Evolutionary conservation across 1,140 invertebrate species (phyloP), one percentile per base, ranked within the genome.

Genomic region (Habropoda laboriosa): DNA sequence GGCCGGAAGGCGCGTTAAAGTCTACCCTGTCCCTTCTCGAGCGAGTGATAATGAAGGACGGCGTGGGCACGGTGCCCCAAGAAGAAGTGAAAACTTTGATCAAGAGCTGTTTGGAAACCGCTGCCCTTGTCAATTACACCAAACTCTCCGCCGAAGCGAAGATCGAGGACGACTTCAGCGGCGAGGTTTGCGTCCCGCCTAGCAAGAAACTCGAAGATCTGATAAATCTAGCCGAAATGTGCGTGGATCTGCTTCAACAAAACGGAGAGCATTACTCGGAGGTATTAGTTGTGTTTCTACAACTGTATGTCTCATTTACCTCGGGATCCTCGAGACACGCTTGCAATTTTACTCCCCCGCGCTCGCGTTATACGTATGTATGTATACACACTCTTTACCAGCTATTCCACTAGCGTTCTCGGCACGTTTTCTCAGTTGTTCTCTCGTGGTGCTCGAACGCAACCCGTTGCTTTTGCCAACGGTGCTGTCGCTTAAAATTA

Each of bases 191-290:
- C 89, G 96, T 96, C 53, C 95, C 97, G 60, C 96, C 97, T 3
- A 95, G 95, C 53, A 97, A 97, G 93, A 98, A 99, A 91, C 94
- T 99, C 21, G 98, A 99, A 91, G 98, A 99, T 92, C 95, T 99
- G 24, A 99, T 99, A 89, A 98, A 98, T 91, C 95, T 99, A 64
- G 98, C 99, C 21, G 99, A 99, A 91, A 94, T 99, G 13, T 99
- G 99, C 93, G 99, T 99, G 51, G 99, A 99, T 93, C 95, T 99
- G 16, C 93, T 99, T 57, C 99, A 99, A 92, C 99, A 99, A 93
- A 99, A 99, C 91, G 99, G 99, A 94, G 99, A 99, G 93, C 98
- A 99, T 93, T 99, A 99, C 94, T 98, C 98, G 80, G 99, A 99
- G 97, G 99, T 99, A 96, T 93, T 93, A 95, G 94, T 91, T 90